These are phyloP conservation scores for Sogatella furcifera DNA, from an alignment of 1,140 invertebrate species.

Conservation along the genomic window DNA sequence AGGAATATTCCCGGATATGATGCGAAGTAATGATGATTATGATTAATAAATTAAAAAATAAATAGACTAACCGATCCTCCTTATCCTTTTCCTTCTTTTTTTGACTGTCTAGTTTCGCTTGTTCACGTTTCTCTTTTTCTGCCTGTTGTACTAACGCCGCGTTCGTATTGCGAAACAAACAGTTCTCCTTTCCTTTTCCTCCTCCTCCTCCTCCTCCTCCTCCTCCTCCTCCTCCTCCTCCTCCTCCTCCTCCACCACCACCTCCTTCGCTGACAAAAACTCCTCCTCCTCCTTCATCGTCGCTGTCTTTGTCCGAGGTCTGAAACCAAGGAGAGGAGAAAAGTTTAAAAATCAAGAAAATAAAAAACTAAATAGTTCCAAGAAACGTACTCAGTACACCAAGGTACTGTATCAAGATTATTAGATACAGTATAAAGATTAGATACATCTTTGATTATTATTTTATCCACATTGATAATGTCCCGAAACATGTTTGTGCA, in stretches of 20 bases:
- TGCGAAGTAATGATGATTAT: too few relatives aligned
- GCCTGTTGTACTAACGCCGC: conserved; percentile 56
- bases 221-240: conserved; percentile 24
- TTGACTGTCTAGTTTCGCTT: conserved; percentile 61
- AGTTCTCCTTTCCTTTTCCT: conserved; percentile 37
- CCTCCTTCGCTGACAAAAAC: too few relatives aligned
- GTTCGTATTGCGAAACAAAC: conserved; percentile 66
- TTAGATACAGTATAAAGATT: too few relatives aligned
- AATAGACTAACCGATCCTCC: conserved; percentile 56
- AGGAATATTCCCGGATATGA: too few relatives aligned
- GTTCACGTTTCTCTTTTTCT: conserved; percentile 64
- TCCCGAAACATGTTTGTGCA: too few relatives aligned
- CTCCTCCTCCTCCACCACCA: conserved; percentile 24
- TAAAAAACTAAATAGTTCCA: too few relatives aligned
- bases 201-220: conserved; percentile 28
- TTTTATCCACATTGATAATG: too few relatives aligned
- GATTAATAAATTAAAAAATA: neutral
- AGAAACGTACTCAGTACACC: too few relatives aligned
- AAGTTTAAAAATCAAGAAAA: neutral
- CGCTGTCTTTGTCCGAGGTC: conserved; percentile 28
- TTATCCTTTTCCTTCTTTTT: conserved; percentile 82
- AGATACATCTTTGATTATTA: too few relatives aligned
- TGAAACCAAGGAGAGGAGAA: conserved; percentile 6
- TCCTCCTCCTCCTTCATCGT: conserved; percentile 19
- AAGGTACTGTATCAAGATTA: too few relatives aligned